Base-by-base conservation (phyloP, 2,888 invertebrate genomes). In the Amblyjoppa proteus region DNA sequence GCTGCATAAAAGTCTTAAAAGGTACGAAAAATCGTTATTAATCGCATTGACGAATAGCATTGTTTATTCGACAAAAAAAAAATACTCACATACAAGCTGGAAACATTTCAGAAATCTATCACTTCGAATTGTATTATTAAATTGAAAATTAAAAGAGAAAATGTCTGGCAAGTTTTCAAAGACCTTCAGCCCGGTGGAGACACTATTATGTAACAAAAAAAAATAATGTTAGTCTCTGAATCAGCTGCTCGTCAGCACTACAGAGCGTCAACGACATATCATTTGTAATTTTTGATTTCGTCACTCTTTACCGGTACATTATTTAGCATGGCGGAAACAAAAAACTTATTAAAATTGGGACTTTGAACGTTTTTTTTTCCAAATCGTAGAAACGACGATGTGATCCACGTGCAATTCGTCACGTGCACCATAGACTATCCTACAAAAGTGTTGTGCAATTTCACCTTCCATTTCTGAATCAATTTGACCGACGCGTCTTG, bases 401-500 rank as follows among this genome's bases (percentile, higher is more conserved):
- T 16, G 20, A 7, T 13, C 7, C 13, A 76, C 83, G 83, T 75
- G 83, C 56, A 13, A 25, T 28, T 66, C 13, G 31, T 34, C 79
- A 70, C 83, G 78, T 79, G 56, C 9, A 38, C 53, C 66, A 34
- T 25, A 3, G 66, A 20, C n/a, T 64, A 58, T 31, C 53, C 68
- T 13, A 6, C n/a, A n/a, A 61, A 68, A 16, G 5, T 13, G 9
- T 84, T 84, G 66, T 71, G 80, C 31, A 84, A 80, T 38, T 38
- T 66, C 31, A 76, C 80, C 84, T 80, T 79, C 66, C 9, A 61
- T 66, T 56, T 51, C 49, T 16, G 53, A 69, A 73, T 84, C 38
- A 56, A 71, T 76, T 68, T 61, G 73, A 13, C 74, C 75, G 38
- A 13, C 58, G 56, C 58, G 28, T 49, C 25, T 28, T 58, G 28